Evolutionary conservation across 2,797 vertebrate species (phyloP).

Genomic region (Perodicticus potto): DNA sequence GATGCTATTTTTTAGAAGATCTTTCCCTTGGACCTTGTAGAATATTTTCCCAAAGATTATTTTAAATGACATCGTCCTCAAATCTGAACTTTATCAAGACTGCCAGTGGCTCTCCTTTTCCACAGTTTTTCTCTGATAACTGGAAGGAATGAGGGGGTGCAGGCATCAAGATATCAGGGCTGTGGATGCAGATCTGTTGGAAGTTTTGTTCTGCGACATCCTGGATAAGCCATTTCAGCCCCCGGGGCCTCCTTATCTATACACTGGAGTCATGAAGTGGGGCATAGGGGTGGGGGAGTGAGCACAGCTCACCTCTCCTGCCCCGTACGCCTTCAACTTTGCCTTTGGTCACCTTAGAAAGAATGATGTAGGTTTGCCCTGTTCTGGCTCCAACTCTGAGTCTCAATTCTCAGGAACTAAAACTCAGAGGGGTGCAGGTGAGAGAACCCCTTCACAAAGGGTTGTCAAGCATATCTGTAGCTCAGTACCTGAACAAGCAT

Average conservation of each 20-base stretch:
- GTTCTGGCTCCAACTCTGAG: background rate
- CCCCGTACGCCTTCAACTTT: background rate
- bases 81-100: background rate
- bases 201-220: background rate
- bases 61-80: background rate
- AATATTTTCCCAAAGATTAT: background rate
- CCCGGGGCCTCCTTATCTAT: background rate
- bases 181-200: background rate
- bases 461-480: background rate
- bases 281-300: background rate
- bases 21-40: background rate
- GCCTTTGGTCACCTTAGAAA: background rate
- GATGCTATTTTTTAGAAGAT: background rate
- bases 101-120: background rate
- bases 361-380: background rate
- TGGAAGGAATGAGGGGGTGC: fast-evolving
- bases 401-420: background rate
- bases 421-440: background rate
- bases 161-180: background rate
- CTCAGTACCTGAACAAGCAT: background rate
- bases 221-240: background rate
- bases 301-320: background rate
- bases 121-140: background rate
- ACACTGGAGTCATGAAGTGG: background rate
- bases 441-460: background rate